Percentiles rank a stretch among this genome's conserved stretches.
Evolutionary conservation across 2,113 vertebrate genomes (phyloP).

Genomic region (Stictonetta naevosa): DNA sequence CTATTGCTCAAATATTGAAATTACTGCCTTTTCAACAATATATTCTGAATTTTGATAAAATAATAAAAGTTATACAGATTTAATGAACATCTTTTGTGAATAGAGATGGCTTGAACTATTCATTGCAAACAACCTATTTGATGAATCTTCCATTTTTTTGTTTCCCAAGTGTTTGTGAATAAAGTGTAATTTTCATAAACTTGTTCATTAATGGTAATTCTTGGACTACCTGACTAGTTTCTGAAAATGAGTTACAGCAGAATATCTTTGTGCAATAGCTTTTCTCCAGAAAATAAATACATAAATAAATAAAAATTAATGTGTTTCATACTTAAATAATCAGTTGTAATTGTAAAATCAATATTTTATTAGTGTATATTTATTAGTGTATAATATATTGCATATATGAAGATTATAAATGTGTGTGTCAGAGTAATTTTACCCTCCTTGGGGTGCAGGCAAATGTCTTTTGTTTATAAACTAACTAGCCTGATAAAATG

Average conservation of each 20-base stretch:
- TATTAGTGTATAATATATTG: neutral
- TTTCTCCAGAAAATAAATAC: neutral
- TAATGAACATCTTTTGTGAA: neutral
- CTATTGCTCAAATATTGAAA: neutral
- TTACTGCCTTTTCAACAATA: neutral
- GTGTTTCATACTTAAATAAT: neutral
- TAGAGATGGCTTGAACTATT: neutral
- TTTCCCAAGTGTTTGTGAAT: neutral
- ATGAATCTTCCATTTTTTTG: neutral
- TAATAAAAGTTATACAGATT: neutral
- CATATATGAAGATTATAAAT: neutral
- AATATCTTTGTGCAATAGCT: neutral
- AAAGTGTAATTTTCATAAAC: neutral
- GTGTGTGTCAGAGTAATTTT: neutral
- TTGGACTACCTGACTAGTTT: neutral
- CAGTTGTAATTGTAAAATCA: neutral
- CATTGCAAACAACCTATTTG: neutral
- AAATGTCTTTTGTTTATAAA: neutral
- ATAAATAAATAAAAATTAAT: neutral
- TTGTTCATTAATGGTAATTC: constrained; percentile 5
- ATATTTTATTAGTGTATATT: neutral
- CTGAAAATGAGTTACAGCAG: constrained; percentile 21
- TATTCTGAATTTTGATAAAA: neutral
- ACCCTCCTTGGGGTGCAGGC: neutral
- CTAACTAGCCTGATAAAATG: neutral